These are phyloP conservation scores for Drosophila obscura DNA, from an alignment of 1,140 invertebrate genomes.

Conservation along the genomic window DNA sequence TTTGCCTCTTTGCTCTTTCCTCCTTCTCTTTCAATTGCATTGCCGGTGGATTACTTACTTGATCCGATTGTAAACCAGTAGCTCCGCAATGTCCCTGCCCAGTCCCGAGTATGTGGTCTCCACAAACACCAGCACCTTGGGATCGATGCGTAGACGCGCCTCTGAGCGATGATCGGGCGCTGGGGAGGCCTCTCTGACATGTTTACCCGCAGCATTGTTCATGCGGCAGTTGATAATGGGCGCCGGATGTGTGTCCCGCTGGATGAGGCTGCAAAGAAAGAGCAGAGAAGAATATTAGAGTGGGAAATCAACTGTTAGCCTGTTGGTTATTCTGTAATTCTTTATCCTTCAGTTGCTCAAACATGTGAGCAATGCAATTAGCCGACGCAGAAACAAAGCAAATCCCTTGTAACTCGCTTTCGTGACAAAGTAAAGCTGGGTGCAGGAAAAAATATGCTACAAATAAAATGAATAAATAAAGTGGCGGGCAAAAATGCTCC, in stretches of 20 bases:
- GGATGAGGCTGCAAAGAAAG: slow-evolving; percentile 87
- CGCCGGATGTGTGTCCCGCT: slow-evolving; percentile 90
- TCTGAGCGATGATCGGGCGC: slow-evolving; percentile 92
- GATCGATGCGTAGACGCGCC: slow-evolving; percentile 92
- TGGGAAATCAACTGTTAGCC: neutral
- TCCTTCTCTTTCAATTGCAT: neutral
- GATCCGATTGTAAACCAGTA: slow-evolving; percentile 96
- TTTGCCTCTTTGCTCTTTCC: slow-evolving; percentile 41
- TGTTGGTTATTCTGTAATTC: neutral
- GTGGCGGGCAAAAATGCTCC: slow-evolving; percentile 17
- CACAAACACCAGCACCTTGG: slow-evolving; percentile 97
- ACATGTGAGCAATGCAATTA: slow-evolving; percentile 24
- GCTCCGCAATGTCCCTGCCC: slow-evolving; percentile 95
- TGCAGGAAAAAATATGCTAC: slow-evolving; percentile 52
- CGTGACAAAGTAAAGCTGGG: slow-evolving; percentile 18
- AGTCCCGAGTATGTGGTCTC: slow-evolving; percentile 96
- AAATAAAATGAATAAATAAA: slow-evolving; percentile 35
- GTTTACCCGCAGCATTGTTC: slow-evolving; percentile 85
- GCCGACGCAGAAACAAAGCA: slow-evolving; percentile 24
- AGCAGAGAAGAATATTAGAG: slow-evolving; percentile 18
- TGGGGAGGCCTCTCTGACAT: slow-evolving; percentile 85
- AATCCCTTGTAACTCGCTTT: slow-evolving; percentile 25
- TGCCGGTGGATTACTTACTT: slow-evolving; percentile 88
- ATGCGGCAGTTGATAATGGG: slow-evolving; percentile 92
- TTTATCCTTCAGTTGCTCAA: slow-evolving; percentile 16